phyloP scores from a whole-genome alignment of 2,888 invertebrate species.

The Dexiosoma caninum region DNA sequence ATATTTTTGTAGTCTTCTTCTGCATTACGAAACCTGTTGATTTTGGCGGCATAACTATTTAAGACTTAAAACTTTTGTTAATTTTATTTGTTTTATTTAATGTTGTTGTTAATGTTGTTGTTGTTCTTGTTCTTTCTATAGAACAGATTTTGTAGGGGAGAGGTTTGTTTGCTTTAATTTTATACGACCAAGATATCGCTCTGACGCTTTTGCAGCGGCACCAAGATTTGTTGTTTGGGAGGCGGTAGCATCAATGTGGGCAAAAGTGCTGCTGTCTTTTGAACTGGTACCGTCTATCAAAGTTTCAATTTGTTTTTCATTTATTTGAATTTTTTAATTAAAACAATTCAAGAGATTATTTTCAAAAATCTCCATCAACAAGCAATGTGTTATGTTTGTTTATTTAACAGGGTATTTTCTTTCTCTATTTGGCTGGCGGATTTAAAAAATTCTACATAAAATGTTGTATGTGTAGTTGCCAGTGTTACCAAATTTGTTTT shows the following conservation, averaged over 20 bases:
- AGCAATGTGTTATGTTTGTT: not conserved
- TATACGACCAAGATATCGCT: not conserved
- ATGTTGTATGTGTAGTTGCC: too few relatives aligned
- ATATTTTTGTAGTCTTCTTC: conserved; percentile 13
- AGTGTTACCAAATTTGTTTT: too few relatives aligned
- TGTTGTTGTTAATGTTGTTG: too few relatives aligned
- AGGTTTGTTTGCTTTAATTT: conserved; percentile 27
- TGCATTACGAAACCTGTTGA: conserved; percentile 60
- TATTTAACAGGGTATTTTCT: too few relatives aligned
- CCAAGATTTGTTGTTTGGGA: not conserved
- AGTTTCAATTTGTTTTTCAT: conserved; percentile 20
- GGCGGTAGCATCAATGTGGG: conserved; percentile 27
- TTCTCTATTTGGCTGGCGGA: too few relatives aligned
- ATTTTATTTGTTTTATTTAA: not conserved
- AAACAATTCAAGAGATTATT: not conserved
- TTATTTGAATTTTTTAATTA: conserved; percentile 4
- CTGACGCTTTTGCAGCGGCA: not conserved
- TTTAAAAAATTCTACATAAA: too few relatives aligned
- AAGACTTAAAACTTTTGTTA: not conserved
- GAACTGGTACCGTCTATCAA: conserved; percentile 27
- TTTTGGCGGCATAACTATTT: conserved; percentile 47
- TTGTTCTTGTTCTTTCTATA: too few relatives aligned
- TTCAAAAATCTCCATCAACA: not conserved
- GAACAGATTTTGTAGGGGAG: conserved; percentile 16
- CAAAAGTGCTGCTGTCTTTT: conserved; percentile 6